Percentiles rank a stretch among this genome's conserved stretches.
Evolutionary conservation across 2,797 vertebrate genomes (phyloP).

Genomic region (Chloroceryle amazona): DNA sequence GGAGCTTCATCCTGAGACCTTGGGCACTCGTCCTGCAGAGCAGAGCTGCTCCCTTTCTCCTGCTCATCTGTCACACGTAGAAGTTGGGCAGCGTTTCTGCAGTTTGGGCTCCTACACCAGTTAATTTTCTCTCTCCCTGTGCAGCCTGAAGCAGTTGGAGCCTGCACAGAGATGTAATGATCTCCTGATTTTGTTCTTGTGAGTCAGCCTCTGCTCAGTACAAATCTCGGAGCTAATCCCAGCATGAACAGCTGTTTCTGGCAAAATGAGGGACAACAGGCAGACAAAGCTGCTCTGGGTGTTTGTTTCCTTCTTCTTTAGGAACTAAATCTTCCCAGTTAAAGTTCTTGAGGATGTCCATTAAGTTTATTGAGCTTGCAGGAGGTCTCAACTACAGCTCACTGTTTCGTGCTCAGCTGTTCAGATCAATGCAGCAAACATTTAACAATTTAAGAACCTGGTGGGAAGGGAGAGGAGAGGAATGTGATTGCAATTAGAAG

Average conservation of each 20-base stretch:
- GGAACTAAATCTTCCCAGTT: constrained; percentile 64
- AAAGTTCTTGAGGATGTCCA: constrained; percentile 53
- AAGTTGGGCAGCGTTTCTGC: not conserved
- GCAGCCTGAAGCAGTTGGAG: constrained; percentile 55
- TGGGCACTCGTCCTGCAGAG: not conserved
- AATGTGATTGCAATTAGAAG: not conserved
- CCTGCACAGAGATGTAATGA: constrained; percentile 9
- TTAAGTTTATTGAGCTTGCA: constrained; percentile 63
- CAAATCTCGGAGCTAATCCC: constrained; percentile 46
- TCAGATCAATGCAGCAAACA: not conserved
- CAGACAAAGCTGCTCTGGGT: constrained; percentile 15
- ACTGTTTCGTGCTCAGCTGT: constrained; percentile 44
- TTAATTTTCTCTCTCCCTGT: constrained; percentile 47
- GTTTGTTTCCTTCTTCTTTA: not conserved
- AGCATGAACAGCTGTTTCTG: constrained; percentile 61
- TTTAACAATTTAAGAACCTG: constrained; percentile 23
- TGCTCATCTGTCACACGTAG: not conserved
- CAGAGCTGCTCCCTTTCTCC: not conserved
- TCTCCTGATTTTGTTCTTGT: constrained; percentile 30
- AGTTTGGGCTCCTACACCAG: not conserved
- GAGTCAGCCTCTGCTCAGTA: constrained; percentile 29
- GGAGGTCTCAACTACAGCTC: constrained; percentile 64
- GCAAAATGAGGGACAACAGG: constrained; percentile 48
- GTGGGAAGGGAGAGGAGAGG: not conserved
- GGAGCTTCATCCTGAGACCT: not conserved